Base-by-base conservation (phyloP, 2,113 vertebrate species). In the Thamnaconus septentrionalis region DNA sequence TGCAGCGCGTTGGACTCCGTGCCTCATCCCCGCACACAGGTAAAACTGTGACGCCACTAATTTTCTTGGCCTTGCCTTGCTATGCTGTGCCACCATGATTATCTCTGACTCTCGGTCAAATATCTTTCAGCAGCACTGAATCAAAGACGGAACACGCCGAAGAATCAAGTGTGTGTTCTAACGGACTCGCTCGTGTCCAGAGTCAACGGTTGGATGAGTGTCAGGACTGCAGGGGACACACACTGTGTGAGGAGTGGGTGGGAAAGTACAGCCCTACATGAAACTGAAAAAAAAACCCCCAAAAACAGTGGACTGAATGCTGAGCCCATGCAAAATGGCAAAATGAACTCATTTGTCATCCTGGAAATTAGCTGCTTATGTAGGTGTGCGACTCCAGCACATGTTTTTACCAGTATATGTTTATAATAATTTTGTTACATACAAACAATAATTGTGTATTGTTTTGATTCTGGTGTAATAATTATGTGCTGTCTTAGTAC, bases 1-100 rank as follows among this genome's bases (percentile, higher is more conserved):
- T 41, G 81, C 89, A 59, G 76, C 80, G 51, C 79, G 78, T 77
- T 87, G 61, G 73, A 78, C 78, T 5, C 67, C 79, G 64, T 81
- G 62, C 42, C 88, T 87, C 56, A 61, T 84, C 10, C 79, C 87
- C 56, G 78, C 62, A 57, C 90, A 91, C 73, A 92, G 18, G 18
- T 31, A 31, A 31, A 31, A 31, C 18, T 31, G 18, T 31, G 18
- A 31, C 18, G 18, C 18, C 2, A 31, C 18, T 31, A 31, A 31
- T 31, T 31, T 31, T 31, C 18, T 31, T 31, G 18, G 18, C 18
- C 18, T 31, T 31, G 18, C 18, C 18, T 31, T 31, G 18, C 18
- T 31, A 31, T 31, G 18, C 18, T 31, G 18, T 31, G 18, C 18
- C 18, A 31, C 18, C 18, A 31, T 11, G 39, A 39, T 9, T n/a